These are phyloP conservation scores for Melanargia galathea DNA, from an alignment of 2,888 invertebrate genomes.

Conservation along the genomic window DNA sequence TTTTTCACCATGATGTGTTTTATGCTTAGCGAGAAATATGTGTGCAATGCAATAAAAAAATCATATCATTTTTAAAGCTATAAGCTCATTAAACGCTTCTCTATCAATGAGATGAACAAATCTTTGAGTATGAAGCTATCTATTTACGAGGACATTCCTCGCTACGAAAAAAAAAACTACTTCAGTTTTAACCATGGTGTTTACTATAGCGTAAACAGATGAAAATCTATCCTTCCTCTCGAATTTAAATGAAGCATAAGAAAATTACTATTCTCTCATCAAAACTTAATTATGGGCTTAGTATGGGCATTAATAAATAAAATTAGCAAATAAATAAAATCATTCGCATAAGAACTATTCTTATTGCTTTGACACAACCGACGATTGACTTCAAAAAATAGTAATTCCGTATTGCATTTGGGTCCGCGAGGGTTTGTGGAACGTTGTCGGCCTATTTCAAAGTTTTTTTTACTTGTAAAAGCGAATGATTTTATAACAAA, in stretches of 20 bases:
- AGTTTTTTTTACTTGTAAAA: neutral
- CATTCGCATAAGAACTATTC: neutral
- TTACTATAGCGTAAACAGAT: neutral
- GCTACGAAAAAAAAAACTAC: neutral
- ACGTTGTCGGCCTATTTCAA: neutral
- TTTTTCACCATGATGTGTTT: too few species aligned
- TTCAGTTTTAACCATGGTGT: neutral
- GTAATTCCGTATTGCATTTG: neutral
- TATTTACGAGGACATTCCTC: neutral
- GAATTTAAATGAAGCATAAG: neutral
- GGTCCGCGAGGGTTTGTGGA: neutral
- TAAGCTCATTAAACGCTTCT: too few species aligned
- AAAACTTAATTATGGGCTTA: too few species aligned
- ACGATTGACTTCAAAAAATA: neutral
- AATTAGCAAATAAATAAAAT: neutral
- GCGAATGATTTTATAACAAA: conserved; percentile 18
- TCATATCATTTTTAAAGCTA: too few species aligned
- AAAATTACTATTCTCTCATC: neutral
- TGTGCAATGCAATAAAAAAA: too few species aligned
- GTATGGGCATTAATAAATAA: neutral
- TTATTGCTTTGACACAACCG: too few species aligned
- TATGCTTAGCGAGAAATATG: too few species aligned
- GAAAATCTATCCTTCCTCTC: neutral
- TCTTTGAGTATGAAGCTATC: neutral
- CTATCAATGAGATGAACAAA: neutral